phyloP scores from a whole-genome alignment of 2,113 vertebrate species.

The Panthera tigris region DNA sequence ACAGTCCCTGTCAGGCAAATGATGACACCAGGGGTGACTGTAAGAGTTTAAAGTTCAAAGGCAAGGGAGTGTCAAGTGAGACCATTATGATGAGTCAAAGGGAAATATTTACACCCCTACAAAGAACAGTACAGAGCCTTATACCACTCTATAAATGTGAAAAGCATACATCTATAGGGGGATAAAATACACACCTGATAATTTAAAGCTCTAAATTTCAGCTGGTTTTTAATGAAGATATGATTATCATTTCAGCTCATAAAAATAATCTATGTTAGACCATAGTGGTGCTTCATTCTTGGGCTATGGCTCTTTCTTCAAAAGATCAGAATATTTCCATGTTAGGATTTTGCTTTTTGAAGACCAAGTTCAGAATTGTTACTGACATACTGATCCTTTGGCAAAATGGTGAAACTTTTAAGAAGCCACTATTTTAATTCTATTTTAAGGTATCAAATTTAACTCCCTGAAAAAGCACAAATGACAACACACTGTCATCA shows the following conservation, averaged over 20 bases:
- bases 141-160: neutral
- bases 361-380: neutral
- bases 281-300: neutral
- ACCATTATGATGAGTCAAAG: neutral
- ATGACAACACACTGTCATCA: conserved; percentile 54
- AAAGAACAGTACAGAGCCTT: neutral
- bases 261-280: conserved; percentile 27
- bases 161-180: neutral
- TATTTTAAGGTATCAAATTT: conserved; percentile 41
- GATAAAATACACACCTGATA: neutral
- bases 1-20: neutral
- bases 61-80: neutral
- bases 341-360: conserved; percentile 21
- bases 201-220: neutral
- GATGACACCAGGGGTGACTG: neutral
- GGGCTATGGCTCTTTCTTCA: neutral
- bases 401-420: conserved; percentile 41
- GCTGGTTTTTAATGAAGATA: neutral
- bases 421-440: conserved; percentile 36
- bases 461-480: conserved; percentile 21
- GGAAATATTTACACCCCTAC: neutral
- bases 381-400: neutral
- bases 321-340: conserved; percentile 13
- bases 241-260: neutral
- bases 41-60: conserved; percentile 1